Evolutionary conservation across 2,888 invertebrate species (phyloP).

Genomic region (Dichetophora obliterata): DNA sequence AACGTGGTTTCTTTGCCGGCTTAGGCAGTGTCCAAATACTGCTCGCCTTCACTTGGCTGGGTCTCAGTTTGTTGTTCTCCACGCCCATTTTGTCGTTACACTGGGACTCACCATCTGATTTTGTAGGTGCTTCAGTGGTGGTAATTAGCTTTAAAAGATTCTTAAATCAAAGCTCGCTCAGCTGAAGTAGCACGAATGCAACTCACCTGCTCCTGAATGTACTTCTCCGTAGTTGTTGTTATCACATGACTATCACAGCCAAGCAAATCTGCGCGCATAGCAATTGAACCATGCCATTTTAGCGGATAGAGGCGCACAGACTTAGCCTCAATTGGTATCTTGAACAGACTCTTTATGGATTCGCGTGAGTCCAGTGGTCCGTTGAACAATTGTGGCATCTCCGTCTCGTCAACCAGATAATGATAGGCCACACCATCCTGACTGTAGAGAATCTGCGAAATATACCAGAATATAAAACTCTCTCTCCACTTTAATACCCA

Average conservation of each 20-base stretch:
- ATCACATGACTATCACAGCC: constrained; percentile 73
- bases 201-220: constrained; percentile 2
- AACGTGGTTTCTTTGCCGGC: constrained; percentile 56
- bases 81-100: constrained; percentile 84
- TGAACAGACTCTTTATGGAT: constrained; percentile 76
- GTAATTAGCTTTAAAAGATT: background rate
- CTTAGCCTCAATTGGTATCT: constrained; percentile 81
- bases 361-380: constrained; percentile 77
- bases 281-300: constrained; percentile 80
- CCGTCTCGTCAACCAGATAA: constrained; percentile 72
- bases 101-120: constrained; percentile 54
- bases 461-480: background rate
- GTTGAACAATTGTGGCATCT: constrained; percentile 77
- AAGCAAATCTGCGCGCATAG: constrained; percentile 80
- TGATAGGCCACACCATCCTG: constrained; percentile 76
- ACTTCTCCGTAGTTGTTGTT: constrained; percentile 42
- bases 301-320: constrained; percentile 80
- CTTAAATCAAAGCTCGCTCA: background rate
- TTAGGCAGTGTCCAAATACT: constrained; percentile 61
- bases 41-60: constrained; percentile 74
- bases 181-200: background rate
- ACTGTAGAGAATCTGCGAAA: constrained; percentile 73
- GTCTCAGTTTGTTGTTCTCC: constrained; percentile 74
- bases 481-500: too few species aligned
- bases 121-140: background rate